Conservation (phyloP, 2,797 vertebrate genomes). For the Nannoperca obscura region DNA sequence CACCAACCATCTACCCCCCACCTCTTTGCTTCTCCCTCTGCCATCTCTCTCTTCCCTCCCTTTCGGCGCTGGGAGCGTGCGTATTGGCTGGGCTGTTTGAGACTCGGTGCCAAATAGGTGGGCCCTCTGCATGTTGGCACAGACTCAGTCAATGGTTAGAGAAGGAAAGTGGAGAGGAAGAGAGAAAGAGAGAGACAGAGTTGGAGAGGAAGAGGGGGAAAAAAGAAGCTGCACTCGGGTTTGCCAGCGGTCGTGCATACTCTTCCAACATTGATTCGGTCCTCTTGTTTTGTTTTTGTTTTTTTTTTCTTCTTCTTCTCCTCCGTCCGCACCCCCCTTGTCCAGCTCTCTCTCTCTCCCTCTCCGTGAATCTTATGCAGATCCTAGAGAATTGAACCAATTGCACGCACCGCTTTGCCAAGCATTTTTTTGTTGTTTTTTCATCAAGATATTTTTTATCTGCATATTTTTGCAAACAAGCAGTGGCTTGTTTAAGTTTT, state of each 20-base stretch:
- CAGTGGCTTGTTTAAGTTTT: constrained; percentile 72
- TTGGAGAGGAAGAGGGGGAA: constrained; percentile 86
- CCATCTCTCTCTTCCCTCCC: constrained; percentile 84
- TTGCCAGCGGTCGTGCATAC: constrained; percentile 88
- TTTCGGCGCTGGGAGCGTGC: constrained; percentile 88
- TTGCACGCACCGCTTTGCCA: constrained; percentile 86
- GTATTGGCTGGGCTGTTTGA: constrained; percentile 90
- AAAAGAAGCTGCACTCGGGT: constrained; percentile 86
- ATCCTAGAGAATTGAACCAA: constrained; percentile 87
- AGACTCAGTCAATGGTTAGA: constrained; percentile 92
- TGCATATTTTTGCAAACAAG: constrained; percentile 69
- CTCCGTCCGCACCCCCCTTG: constrained; percentile 72
- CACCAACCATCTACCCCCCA: constrained; percentile 69
- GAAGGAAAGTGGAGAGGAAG: constrained; percentile 91
- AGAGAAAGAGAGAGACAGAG: constrained; percentile 87
- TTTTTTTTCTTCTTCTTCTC: constrained; percentile 74
- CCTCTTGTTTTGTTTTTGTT: constrained; percentile 82
- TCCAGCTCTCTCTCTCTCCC: constrained; percentile 75
- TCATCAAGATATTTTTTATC: constrained; percentile 69
- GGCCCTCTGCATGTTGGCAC: constrained; percentile 91
- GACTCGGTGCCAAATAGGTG: constrained; percentile 95
- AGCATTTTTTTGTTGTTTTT: constrained; percentile 65
- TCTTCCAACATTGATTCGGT: constrained; percentile 89
- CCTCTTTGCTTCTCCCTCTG: constrained; percentile 74
- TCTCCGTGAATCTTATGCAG: constrained; percentile 81